Conservation (phyloP, 2,888 invertebrate species). For the Alloplasta piceator region DNA sequence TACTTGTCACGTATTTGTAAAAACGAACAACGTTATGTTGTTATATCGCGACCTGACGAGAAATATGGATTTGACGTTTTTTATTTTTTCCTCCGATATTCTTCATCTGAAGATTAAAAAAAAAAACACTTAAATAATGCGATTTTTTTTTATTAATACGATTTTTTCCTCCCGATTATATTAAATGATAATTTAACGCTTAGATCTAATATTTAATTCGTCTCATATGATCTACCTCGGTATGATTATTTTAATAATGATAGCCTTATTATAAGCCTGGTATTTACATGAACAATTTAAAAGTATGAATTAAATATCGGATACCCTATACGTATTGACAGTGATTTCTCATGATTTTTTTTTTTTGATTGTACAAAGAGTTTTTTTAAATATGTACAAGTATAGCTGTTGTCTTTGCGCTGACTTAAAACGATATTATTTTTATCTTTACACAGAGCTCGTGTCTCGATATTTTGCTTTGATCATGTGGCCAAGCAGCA, state of each 20-base stretch:
- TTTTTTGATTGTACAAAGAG: conserved; percentile 66
- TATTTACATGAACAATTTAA: conserved; percentile 64
- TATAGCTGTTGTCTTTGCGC: conserved; percentile 37
- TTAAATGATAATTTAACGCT: conserved; percentile 36
- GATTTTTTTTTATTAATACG: background rate
- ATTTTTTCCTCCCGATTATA: conserved; percentile 41
- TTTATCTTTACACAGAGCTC: background rate
- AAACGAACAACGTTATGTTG: conserved; percentile 24
- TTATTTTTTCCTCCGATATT: conserved; percentile 22
- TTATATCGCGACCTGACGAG: conserved; percentile 30
- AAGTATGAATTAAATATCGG: conserved; percentile 55
- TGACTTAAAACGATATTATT: conserved; percentile 22
- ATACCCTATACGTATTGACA: conserved; percentile 61
- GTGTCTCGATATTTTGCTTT: background rate
- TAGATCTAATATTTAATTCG: conserved; percentile 53
- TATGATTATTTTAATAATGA: conserved; percentile 56
- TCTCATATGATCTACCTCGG: conserved; percentile 50
- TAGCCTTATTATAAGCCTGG: conserved; percentile 42
- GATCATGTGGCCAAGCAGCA: background rate
- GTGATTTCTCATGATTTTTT: conserved; percentile 39
- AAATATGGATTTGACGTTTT: conserved; percentile 44
- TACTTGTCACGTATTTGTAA: conserved; percentile 46
- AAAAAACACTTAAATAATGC: no score
- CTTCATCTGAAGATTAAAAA: background rate
- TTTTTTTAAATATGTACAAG: conserved; percentile 62